These are phyloP conservation scores for Parambassis ranga DNA, from an alignment of 2,797 vertebrate genomes.

Conservation along the genomic window DNA sequence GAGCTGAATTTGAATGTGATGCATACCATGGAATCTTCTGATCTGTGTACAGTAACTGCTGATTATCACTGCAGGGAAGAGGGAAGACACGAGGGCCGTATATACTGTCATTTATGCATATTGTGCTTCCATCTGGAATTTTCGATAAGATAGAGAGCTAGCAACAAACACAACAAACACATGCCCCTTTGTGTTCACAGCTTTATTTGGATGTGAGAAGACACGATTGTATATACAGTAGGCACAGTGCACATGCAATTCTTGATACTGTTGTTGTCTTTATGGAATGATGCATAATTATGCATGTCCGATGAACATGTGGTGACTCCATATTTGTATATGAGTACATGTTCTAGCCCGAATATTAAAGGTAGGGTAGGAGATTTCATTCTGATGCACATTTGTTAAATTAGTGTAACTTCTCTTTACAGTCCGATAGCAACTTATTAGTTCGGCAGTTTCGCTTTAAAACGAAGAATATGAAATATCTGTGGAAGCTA, in stretches of 20 bases:
- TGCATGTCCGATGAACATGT: no score
- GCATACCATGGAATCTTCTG: not conserved
- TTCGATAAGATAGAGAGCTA: conserved; percentile 20
- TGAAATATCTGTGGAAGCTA: no score
- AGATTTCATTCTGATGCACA: no score
- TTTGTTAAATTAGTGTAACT: no score
- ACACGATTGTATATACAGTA: not conserved
- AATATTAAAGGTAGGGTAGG: no score
- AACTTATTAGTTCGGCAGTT: no score
- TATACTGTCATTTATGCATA: conserved; percentile 5
- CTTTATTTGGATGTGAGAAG: not conserved
- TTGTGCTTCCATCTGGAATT: conserved; percentile 36
- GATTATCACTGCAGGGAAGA: not conserved
- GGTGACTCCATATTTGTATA: no score
- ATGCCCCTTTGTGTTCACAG: not conserved
- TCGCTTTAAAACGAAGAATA: no score
- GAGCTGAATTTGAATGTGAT: not conserved
- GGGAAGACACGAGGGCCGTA: conserved; percentile 13
- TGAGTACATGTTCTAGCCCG: no score
- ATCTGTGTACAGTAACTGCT: not conserved
- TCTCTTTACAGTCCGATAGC: no score
- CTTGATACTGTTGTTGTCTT: not conserved
- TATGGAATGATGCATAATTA: no score
- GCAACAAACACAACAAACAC: not conserved
- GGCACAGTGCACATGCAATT: not conserved